Evolutionary conservation across 2,113 vertebrate genomes (phyloP), one percentile per base, ranked within the genome.

Genomic region (Phrynocephalus versicolor): DNA sequence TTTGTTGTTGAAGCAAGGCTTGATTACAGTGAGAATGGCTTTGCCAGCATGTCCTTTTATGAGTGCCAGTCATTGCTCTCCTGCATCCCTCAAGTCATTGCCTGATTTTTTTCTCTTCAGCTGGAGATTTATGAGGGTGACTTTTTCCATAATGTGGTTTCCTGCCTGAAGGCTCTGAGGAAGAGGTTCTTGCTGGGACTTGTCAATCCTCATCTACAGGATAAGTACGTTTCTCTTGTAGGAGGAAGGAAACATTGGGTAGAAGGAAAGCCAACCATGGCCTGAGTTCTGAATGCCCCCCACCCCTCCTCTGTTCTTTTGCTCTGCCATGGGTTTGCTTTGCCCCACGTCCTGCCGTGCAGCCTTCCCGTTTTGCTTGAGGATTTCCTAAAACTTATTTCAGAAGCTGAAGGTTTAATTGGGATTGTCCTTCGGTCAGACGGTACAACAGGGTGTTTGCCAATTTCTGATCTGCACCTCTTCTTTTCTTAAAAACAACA

Each of bases 91-190:
- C 64, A 80, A 8, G 27, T 70, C 13, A 80, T 83, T 83, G 58
- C 4, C 21, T 85, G 2, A 81, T 35, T 92, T n/a, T 51, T 51
- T 39, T 90, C 90, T 60, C 77, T 45, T 85, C 69, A 95, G 94
- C 1, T 94, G 93, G 81, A 93, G n/a, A 93, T 95, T 88, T 83
- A 90, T 23, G 90, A 93, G 86, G 88, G 88, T 12, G 91, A 82
- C 10, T 95, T 95, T 88, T 89, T 95, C 58, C 89, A 91, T 41
- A 94, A 95, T 74, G 91, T 95, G 25, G 90, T 95, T 83, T 88
- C 90, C 81, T 92, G 91, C 75, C 88, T 95, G 87, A 88, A 90
- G 62, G 14, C 81, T 76, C 35, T 90, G 69, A 89, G 88, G 79
- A 90, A 92, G 89, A 94, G 86, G 64, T 89, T 88, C 64, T 94